A percentile compares a stretch with the other conserved stretches of the same genome.
Evolutionary conservation across 2,113 vertebrate genomes (phyloP).

Genomic region (Stegastes partitus): DNA sequence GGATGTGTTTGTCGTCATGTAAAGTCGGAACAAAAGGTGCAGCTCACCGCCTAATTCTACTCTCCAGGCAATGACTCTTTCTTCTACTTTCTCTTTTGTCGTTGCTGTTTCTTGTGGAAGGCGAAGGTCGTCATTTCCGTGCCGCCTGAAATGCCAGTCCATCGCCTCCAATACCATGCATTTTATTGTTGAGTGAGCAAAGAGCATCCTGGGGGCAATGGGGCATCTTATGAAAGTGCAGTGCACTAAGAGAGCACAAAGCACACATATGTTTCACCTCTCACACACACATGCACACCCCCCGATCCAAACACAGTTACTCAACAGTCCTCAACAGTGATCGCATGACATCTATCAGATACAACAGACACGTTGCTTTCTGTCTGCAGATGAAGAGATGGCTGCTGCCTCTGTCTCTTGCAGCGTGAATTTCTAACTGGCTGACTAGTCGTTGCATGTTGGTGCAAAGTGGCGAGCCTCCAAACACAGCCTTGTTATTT

Average conservation of each 20-base stretch:
- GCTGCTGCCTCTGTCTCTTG: not conserved
- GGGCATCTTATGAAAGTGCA: constrained; percentile 69
- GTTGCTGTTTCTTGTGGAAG: constrained; percentile 34
- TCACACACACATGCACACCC: constrained; percentile 13
- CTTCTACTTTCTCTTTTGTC: constrained; percentile 59
- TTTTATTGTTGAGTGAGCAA: constrained; percentile 77
- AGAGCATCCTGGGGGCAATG: constrained; percentile 73
- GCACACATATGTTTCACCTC: constrained; percentile 34
- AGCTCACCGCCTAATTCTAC: constrained; percentile 60
- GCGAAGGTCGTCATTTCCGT: constrained; percentile 43
- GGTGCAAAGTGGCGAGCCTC: constrained; percentile 1
- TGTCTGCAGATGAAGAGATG: not conserved
- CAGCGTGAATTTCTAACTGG: not conserved
- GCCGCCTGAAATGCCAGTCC: constrained; percentile 52
- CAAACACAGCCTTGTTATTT: not conserved
- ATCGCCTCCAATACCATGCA: constrained; percentile 38
- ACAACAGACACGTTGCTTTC: not conserved
- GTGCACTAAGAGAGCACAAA: constrained; percentile 49
- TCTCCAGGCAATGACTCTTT: constrained; percentile 45
- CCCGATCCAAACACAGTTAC: not conserved
- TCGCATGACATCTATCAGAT: not conserved
- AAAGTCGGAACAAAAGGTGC: constrained; percentile 70
- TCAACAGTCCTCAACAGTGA: not conserved
- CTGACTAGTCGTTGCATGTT: not conserved
- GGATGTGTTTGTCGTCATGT: constrained; percentile 26